Conservation (phyloP, 2,888 invertebrate genomes). For the Urechis unicinctus region DNA sequence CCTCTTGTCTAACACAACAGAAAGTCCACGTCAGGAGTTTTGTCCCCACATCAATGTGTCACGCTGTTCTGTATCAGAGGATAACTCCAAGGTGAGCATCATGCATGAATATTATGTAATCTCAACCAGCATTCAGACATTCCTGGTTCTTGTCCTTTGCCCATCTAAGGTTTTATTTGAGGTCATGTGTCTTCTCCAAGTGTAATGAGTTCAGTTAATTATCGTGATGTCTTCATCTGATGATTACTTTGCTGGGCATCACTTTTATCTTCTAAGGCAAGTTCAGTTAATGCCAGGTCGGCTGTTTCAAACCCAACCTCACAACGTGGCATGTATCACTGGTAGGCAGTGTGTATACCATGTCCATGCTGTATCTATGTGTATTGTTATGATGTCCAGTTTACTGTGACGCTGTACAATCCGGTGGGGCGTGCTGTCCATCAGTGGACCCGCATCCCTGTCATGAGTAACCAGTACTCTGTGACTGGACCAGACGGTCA, state of each 20-base stretch:
- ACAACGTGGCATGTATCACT: no score
- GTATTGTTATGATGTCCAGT: constrained; percentile 47
- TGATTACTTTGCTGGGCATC: background rate
- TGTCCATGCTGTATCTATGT: no score
- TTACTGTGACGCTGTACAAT: constrained; percentile 75
- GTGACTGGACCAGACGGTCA: constrained; percentile 61
- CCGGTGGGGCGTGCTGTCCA: constrained; percentile 62
- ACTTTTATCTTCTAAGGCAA: background rate
- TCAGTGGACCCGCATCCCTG: constrained; percentile 56
- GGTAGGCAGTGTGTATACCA: background rate
- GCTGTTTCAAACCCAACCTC: no score
- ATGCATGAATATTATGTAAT: no score
- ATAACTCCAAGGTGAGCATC: constrained; percentile 20
- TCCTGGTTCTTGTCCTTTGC: no score
- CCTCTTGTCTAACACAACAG: no score
- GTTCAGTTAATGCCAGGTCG: no score
- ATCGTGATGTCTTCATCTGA: no score
- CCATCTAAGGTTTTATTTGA: no score
- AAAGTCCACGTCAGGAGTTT: constrained; percentile 26
- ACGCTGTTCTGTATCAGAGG: constrained; percentile 64
- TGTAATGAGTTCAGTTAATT: no score
- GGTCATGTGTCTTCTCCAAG: no score
- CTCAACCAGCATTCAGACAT: no score
- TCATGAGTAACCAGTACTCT: constrained; percentile 53
- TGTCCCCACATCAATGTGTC: constrained; percentile 72